Evolutionary conservation across 2,888 invertebrate genomes (phyloP), one percentile per base, ranked within the genome.

Genomic region (Brachypterus glaber): DNA sequence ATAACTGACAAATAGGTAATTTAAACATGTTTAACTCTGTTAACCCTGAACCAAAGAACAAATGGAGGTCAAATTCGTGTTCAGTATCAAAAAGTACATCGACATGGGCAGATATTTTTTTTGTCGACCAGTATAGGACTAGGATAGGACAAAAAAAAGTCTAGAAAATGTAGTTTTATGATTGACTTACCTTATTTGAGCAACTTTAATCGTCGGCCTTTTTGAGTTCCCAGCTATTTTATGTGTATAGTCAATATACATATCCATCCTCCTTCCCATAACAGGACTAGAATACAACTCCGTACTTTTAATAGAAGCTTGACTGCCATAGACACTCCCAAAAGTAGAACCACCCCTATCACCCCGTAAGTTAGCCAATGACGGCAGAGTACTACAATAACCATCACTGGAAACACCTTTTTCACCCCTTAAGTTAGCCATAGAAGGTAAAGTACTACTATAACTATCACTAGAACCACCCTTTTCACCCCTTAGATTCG

Each of bases 151-250:
- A n/a, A n/a, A n/a, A n/a, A n/a, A n/a, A n/a, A n/a, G n/a, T n/a
- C n/a, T n/a, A n/a, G n/a, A n/a, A n/a, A n/a, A n/a, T n/a, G n/a
- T n/a, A n/a, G n/a, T n/a, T n/a, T n/a, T n/a, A n/a, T n/a, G n/a
- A n/a, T n/a, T n/a, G n/a, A n/a, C 52, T 47, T 45, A 64, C 65
- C 65, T 65, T 48, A 64, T 60, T 57, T 58, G 62, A 8, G 65
- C 65, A 11, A 63, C 43, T 47, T 64, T 63, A 18, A 65, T 57
- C 4, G 64, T 54, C 0, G 62, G 59, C 41, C 63, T 52, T 17
- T 59, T 55, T 1, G 64, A 63, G 40, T 56, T 60, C 48, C 62
- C 64, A 41, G 60, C 45, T 30, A 63, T 47, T 17, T 44, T 48
- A 43, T 54, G n/a, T n/a, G n/a, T n/a, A n/a, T n/a, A n/a, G n/a